These are phyloP conservation scores for Drosophila suzukii DNA, from an alignment of 1,140 invertebrate species.

Conservation along the genomic window DNA sequence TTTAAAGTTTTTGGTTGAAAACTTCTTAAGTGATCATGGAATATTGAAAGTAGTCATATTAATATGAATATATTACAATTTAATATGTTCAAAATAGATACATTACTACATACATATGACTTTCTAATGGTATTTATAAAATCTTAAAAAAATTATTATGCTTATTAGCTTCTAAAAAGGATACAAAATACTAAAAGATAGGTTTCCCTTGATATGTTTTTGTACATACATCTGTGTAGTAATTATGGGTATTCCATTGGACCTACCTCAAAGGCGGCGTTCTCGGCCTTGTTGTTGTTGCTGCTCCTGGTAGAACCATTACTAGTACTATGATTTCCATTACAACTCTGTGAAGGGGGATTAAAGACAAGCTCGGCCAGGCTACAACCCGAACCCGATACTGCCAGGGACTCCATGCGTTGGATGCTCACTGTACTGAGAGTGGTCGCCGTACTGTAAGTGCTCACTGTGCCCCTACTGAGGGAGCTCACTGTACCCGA, in stretches of 20 bases:
- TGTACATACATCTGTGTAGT: not conserved
- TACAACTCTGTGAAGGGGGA: not conserved
- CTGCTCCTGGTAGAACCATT: not conserved
- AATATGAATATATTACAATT: no score
- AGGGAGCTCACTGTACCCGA: not conserved
- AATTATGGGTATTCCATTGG: not conserved
- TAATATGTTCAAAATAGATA: no score
- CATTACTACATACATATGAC: no score
- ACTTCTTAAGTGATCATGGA: no score
- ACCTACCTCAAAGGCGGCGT: conserved; percentile 35
- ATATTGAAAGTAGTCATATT: no score
- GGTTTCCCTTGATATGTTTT: no score
- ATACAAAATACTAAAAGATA: not conserved
- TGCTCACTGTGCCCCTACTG: not conserved
- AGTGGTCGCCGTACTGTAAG: not conserved
- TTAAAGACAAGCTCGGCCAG: conserved; percentile 54
- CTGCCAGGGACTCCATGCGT: conserved; percentile 1
- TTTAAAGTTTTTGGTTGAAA: not conserved
- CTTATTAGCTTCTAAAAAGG: no score
- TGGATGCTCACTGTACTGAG: conserved; percentile 1
- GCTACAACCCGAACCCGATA: not conserved
- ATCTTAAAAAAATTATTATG: no score
- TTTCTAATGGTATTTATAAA: no score
- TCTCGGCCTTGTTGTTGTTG: not conserved
- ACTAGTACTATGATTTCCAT: not conserved